phyloP scores from a whole-genome alignment of 2,113 vertebrate genomes.

The rabbit (Oryctolagus cuniculus) region DNA sequence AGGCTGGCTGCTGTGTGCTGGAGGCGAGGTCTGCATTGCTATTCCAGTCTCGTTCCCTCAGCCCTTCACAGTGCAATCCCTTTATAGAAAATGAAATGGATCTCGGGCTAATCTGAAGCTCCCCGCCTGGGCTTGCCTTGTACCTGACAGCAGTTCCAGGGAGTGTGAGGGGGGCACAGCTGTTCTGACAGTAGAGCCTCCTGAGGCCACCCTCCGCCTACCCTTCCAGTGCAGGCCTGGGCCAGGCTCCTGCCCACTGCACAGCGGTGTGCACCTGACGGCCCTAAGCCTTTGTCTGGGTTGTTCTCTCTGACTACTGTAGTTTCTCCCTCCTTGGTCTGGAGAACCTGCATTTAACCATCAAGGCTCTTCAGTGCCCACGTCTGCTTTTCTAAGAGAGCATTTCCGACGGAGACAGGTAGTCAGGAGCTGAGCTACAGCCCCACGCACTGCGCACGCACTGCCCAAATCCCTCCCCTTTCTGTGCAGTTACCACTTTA shows the following conservation, averaged over 20 bases:
- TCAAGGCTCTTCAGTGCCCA: not conserved
- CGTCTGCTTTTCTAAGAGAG: not conserved
- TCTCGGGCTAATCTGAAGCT: not conserved
- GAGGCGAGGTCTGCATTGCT: not conserved
- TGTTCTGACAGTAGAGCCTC: not conserved
- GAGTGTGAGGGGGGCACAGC: rapidly evolving
- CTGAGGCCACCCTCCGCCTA: not conserved
- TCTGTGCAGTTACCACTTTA: too few relatives aligned
- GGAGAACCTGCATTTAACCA: not conserved
- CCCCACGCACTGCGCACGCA: too few relatives aligned
- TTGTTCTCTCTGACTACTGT: not conserved
- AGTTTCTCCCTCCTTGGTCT: not conserved
- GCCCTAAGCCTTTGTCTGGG: not conserved
- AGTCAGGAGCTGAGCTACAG: too few relatives aligned
- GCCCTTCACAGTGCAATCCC: not conserved
- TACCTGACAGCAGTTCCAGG: not conserved
- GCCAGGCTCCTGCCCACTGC: not conserved
- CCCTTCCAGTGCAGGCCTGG: not conserved
- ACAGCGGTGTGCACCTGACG: rapidly evolving
- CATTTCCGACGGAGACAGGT: too few relatives aligned
- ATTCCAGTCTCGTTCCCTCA: not conserved
- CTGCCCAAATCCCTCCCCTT: too few relatives aligned
- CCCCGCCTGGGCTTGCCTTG: not conserved
- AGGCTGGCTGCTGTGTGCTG: not conserved
- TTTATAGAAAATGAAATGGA: conserved; percentile 8